phyloP scores from a whole-genome alignment of 2,797 vertebrate genomes.

The Loris lydekkerianus region DNA sequence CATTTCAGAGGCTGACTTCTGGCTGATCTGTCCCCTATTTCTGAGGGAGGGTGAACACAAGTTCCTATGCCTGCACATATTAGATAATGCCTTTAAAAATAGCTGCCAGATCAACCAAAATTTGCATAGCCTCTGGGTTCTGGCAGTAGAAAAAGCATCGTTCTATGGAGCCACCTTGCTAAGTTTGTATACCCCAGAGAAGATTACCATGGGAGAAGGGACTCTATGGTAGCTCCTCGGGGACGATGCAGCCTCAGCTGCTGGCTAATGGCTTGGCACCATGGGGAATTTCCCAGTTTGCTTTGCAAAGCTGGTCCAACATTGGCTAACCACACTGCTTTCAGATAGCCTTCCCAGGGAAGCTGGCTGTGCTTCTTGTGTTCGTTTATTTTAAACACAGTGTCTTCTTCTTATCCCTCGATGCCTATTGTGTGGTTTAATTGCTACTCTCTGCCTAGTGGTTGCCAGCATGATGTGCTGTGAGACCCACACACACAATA shows the following conservation, averaged over 20 bases:
- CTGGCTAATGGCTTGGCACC: background rate
- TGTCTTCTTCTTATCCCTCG: slow-evolving; percentile 69
- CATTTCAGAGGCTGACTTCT: slow-evolving; percentile 15
- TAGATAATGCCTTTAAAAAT: background rate
- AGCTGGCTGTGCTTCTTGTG: slow-evolving; percentile 56
- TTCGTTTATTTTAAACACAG: slow-evolving; percentile 30
- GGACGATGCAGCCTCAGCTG: background rate
- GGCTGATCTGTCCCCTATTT: background rate
- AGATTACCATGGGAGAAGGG: background rate
- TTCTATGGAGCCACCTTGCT: background rate
- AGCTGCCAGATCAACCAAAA: slow-evolving; percentile 4
- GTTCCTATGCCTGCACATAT: background rate
- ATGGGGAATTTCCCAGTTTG: slow-evolving; percentile 40
- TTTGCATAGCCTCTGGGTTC: background rate
- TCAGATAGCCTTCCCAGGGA: slow-evolving; percentile 69
- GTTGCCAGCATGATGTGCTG: slow-evolving; percentile 81
- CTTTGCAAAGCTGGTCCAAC: slow-evolving; percentile 7
- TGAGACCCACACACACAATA: background rate
- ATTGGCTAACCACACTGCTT: slow-evolving; percentile 53
- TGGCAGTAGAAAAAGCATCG: background rate
- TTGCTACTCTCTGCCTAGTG: slow-evolving; percentile 69
- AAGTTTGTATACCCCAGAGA: background rate
- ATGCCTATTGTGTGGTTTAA: slow-evolving; percentile 76
- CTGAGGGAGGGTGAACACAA: background rate
- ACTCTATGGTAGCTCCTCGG: background rate